Evolutionary conservation across 92 coral and sea anemone genomes (phyloP), one percentile per base, ranked within the genome.

Genomic region (Hydrozoanthus gracilis): DNA sequence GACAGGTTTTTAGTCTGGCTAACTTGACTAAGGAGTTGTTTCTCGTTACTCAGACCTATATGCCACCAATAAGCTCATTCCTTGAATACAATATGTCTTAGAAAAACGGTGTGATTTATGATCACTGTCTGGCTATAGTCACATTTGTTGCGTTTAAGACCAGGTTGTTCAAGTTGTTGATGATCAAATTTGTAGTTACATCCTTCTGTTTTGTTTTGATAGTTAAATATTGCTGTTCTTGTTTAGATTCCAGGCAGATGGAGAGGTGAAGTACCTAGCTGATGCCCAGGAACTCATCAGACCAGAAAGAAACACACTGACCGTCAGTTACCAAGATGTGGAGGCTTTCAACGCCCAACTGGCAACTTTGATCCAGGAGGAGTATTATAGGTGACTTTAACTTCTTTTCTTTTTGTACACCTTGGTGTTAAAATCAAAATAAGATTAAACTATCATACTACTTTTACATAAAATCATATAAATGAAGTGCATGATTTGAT

Each of bases 291-390:
- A 95, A 62, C 93, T 96, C 15, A 96, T 96, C 73, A 91, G 95
- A 76, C 99, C 99, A 73, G 99, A 96, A 76, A 94, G 99, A 67
- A 96, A 96, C 75, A 96, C 99, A 17, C 88, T 96, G 47, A 93
- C 96, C 46, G 98, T 96, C 77, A 95, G 98, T 86, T 96, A 90
- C 79, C 95, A 92, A 73, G 99, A 96, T 86, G 92, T 96, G 5
- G 99, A 96, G 87, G 65, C 95, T 17, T 92, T 86, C 79, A 96
- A 91, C 82, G 90, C 95, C 12, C 98, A 96, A 77, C 90, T 96
- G 51, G 88, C 95, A 50, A 95, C 97, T 20, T 84, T 95, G 17
- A 91, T 96, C 11, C 99, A 96, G 73, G 99, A 96, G 71, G 99
- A 96, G 79, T 96, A 96, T 73, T 96, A 96, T 89, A 87, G 99